Percentiles rank a stretch among this genome's conserved stretches.
Conservation (phyloP, 2,113 vertebrate species). For the Eudyptes chrysolophus region DNA sequence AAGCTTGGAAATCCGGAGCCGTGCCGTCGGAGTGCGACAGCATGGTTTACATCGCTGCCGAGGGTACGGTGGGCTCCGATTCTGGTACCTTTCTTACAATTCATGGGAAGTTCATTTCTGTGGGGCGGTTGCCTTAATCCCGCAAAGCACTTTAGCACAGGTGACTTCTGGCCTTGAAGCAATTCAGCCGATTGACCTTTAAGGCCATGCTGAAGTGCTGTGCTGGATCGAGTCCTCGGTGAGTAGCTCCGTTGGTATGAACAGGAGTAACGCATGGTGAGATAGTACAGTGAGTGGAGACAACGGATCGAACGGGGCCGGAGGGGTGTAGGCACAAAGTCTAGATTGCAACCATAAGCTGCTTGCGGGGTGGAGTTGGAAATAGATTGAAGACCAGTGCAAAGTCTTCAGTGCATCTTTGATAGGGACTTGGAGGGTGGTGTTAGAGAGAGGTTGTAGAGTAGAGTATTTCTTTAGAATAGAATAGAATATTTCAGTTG, state of each 20-base stretch:
- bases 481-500: background rate
- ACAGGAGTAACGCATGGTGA: accelerated
- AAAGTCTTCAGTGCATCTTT: conserved; percentile 19
- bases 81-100: no score
- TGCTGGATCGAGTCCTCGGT: background rate
- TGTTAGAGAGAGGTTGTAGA: background rate
- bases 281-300: background rate
- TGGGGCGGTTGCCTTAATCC: background rate
- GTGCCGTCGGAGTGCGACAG: accelerated
- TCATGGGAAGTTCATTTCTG: accelerated
- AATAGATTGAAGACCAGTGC: background rate
- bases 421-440: background rate
- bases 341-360: background rate
- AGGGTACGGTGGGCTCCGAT: accelerated
- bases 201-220: background rate
- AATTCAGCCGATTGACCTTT: background rate
- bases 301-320: background rate
- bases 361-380: background rate
- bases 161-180: background rate
- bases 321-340: background rate
- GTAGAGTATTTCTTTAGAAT: background rate
- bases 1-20: background rate
- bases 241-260: background rate
- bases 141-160: accelerated
- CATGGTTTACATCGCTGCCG: accelerated